Base-by-base conservation (phyloP, 2,797 vertebrate genomes). In the Lates japonicus region DNA sequence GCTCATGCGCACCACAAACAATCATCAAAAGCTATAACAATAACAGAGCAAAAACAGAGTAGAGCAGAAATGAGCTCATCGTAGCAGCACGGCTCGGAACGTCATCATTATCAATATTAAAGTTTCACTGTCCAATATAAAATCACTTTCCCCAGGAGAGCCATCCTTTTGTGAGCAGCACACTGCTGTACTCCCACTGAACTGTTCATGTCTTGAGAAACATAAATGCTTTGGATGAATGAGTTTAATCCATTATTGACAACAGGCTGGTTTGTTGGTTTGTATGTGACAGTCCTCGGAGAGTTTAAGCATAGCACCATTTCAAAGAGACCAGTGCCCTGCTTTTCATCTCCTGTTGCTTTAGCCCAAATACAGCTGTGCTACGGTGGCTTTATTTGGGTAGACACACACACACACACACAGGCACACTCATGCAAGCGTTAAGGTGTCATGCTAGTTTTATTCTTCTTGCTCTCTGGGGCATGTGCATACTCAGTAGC, bases 211-310 rank as follows among this genome's bases (percentile, higher is more conserved):
- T 83, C 87, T 65, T 82, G 84, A 86, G 88, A 87, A 90, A 82
- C 84, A 86, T 78, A 87, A 29, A 88, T 86, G 89, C 74, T 59
- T 81, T 83, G 87, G 86, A 90, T 92, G 90, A 90, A 88, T 84
- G 75, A 83, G 41, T 90, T 86, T 90, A 87, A 92, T 94, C 83
- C 86, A 93, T 93, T 92, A 93, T 93, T 92, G 89, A 93, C 89
- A 82, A 76, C 81, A 46, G 77, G 67, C 81, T 89, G 87, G 82
- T 93, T 82, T 90, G 85, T 82, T 90, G 86, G 80, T 90, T 87
- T 92, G 77, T 86, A 80, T 84, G 65, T 80, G 82, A 84, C 78
- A 60, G 86, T 91, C 90, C 90, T 90, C 42, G 42, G 89, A 93
- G 88, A 90, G 71, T 89, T 88, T 82, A 76, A 88, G 87, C 75